These are phyloP conservation scores for Acromyrmex heyeri DNA, from an alignment of 1,140 invertebrate genomes.

Conservation along the genomic window DNA sequence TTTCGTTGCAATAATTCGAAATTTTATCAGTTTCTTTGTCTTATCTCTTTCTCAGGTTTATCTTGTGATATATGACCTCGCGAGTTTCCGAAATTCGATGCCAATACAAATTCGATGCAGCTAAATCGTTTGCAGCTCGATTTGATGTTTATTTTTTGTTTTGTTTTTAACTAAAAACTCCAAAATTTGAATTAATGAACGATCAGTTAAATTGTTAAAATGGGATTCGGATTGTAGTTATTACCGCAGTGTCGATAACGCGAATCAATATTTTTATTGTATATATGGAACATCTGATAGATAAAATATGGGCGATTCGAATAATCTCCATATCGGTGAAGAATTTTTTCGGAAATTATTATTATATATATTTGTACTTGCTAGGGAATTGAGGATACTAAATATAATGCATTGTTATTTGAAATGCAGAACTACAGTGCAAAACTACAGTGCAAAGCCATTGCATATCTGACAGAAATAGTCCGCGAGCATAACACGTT, in stretches of 20 bases:
- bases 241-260: background rate
- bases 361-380: background rate
- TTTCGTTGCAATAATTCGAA: background rate
- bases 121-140: background rate
- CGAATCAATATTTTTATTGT: constrained; percentile 1
- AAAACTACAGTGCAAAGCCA: constrained; percentile 19
- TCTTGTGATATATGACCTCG: background rate
- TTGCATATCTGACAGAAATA: constrained; percentile 9
- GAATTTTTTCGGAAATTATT: constrained; percentile 8
- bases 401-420: constrained; percentile 1
- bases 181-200: background rate
- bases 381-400: background rate
- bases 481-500: background rate
- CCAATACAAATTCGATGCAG: background rate
- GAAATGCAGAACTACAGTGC: constrained; percentile 4
- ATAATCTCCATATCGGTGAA: background rate
- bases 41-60: background rate
- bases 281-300: background rate
- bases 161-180: background rate
- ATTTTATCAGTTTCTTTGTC: background rate
- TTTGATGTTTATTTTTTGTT: background rate
- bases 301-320: background rate
- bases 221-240: background rate
- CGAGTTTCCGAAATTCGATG: background rate
- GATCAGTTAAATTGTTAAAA: background rate